Evolutionary conservation across 2,113 vertebrate genomes (phyloP), one percentile per base, ranked within the genome.

Genomic region (Lycaon pictus): DNA sequence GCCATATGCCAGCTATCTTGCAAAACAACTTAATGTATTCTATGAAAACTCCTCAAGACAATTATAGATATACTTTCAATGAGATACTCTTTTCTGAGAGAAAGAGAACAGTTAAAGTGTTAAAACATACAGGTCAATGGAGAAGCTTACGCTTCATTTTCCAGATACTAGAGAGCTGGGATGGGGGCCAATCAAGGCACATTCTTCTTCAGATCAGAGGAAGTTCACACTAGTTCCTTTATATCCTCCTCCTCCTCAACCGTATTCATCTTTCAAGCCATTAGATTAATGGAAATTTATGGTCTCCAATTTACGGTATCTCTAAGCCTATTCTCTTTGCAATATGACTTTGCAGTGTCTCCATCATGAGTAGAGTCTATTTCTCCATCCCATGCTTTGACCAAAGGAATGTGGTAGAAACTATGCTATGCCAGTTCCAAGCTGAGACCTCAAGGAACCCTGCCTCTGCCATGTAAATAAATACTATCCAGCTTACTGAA

Each of bases 191-290:
- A 43, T 29, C 69, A 67, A 72, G 69, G 35, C 35, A 43, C 27
- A 62, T 56, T 87, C 48, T 76, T 71, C 63, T 62, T 90, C 82
- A 81, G 48, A 55, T 62, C 71, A 84, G 71, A 96, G 62, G 88
- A 96, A 20, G 51, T 56, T 76, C 51, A 80, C 9, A 63, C 9
- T 35, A n/a, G 35, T 74, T 76, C 74, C 81, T 32, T 62, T 35
- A 72, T 3, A 7, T 63, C 76, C 25, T 74, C 55, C 43, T 88
- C 27, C 43, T 89, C 27, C 55, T 56, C 76, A 69, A 53, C 15
- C 13, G 48, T 23, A 79, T 8, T 71, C 22, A 58, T 43, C 35
- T 65, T 81, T 85, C 77, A 37, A 43, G n/a, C n/a, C 35, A 17
- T 72, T 58, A 76, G 51, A 25, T 17, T 56, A 37, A 32, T 43